Evolutionary conservation across 2,113 vertebrate species (phyloP).

Genomic region (Centropus bengalensis): DNA sequence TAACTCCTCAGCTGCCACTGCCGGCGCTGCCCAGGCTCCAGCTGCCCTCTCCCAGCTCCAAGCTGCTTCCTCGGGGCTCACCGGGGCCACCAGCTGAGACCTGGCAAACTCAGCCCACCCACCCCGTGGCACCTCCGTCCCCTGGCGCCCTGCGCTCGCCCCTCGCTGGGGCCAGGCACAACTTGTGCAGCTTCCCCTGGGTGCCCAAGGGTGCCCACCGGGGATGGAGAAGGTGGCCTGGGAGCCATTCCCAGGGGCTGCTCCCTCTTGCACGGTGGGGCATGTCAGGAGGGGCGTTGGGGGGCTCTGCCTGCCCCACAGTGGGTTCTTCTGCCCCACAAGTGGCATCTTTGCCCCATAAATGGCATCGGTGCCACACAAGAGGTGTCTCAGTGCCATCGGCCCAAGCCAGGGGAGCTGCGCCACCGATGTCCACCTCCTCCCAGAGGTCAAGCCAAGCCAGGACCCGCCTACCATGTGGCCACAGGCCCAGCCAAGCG

Average conservation of each 20-base stretch:
- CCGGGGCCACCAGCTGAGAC: background rate
- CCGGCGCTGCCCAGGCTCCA: background rate
- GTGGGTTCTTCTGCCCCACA: background rate
- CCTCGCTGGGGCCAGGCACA: background rate
- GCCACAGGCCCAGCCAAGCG: background rate
- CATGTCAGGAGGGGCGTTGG: too few relatives aligned
- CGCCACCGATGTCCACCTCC: background rate
- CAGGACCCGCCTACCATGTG: background rate
- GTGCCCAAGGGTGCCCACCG: accelerated
- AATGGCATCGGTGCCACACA: background rate
- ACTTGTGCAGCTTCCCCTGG: background rate
- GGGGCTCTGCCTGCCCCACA: too few relatives aligned
- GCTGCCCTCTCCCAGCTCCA: background rate
- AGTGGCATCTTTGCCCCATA: background rate
- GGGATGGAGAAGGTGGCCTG: background rate
- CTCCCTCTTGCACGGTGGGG: accelerated
- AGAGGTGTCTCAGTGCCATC: background rate
- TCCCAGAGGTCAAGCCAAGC: background rate
- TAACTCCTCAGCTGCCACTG: constrained; percentile 73
- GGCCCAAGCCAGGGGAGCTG: background rate
- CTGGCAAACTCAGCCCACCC: background rate
- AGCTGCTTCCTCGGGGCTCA: background rate
- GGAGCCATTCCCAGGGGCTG: background rate
- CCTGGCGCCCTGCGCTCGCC: background rate
- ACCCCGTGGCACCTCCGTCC: accelerated